phyloP scores from a whole-genome alignment of 2,113 vertebrate genomes.

The Gulo gulo region DNA sequence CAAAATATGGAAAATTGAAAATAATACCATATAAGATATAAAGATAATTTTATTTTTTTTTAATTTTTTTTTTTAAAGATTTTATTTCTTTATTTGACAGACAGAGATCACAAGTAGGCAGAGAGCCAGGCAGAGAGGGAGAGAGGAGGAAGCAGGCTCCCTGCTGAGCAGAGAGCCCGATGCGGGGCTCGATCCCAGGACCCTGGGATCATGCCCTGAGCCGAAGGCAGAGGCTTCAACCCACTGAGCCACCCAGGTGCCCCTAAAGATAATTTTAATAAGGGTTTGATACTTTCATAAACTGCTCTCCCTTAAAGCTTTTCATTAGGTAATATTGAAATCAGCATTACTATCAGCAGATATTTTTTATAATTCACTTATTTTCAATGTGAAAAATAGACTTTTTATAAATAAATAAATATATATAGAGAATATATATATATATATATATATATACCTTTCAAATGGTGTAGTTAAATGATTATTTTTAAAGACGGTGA shows the following conservation, averaged over 20 bases:
- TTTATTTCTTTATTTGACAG: too few relatives aligned
- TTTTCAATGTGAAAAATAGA: not conserved
- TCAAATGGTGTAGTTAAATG: not conserved
- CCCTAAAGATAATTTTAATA: slow-evolving; percentile 31
- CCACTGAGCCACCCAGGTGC: too few relatives aligned
- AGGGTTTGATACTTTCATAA: not conserved
- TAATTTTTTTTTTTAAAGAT: too few relatives aligned
- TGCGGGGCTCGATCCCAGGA: too few relatives aligned
- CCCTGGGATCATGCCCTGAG: too few relatives aligned
- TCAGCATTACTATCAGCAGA: not conserved
- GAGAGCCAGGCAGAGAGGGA: too few relatives aligned
- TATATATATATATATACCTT: not conserved
- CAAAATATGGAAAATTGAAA: not conserved
- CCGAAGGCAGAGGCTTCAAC: too few relatives aligned
- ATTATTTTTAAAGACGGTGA: not conserved
- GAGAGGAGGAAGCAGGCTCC: too few relatives aligned
- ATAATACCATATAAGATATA: not conserved
- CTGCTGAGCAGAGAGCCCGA: too few relatives aligned
- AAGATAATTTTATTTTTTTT: slow-evolving; percentile 41
- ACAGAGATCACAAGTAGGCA: too few relatives aligned
- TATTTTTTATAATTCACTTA: not conserved
- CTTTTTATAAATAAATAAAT: not conserved
- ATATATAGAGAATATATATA: too few relatives aligned
- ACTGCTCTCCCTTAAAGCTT: not conserved
- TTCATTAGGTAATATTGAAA: not conserved